A percentile compares a stretch with the other conserved stretches of the same genome.
These are phyloP conservation scores for Stichopus chloronotus DNA, from an alignment of 35 echinoderm and acorn worm species.

Conservation along the genomic window DNA sequence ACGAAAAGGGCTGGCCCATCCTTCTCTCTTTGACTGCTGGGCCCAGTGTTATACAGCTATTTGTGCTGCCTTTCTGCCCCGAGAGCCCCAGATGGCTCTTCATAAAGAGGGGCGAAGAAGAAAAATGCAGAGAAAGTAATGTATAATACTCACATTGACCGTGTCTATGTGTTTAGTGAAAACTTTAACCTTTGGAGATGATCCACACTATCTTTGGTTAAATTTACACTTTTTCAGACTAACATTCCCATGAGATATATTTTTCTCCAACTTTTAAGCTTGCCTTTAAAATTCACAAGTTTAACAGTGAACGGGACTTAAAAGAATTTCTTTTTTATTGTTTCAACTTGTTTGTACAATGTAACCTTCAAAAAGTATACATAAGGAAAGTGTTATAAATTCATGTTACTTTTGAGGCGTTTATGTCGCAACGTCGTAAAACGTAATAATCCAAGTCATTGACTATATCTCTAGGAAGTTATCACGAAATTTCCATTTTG, in stretches of 20 bases:
- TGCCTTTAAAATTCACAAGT: too few relatives aligned
- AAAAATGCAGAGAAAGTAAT: conserved; percentile 66
- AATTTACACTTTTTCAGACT: not conserved
- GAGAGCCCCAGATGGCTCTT: conserved; percentile 89
- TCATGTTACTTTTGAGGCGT: too few relatives aligned
- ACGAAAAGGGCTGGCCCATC: conserved; percentile 66
- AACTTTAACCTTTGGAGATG: not conserved
- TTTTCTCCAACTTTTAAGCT: not conserved
- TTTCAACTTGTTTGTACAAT: too few relatives aligned
- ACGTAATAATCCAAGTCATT: too few relatives aligned
- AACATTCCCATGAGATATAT: not conserved
- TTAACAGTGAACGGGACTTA: too few relatives aligned
- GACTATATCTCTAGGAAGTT: too few relatives aligned
- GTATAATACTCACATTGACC: not conserved
- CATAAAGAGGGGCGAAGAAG: conserved; percentile 54
- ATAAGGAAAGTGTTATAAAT: too few relatives aligned
- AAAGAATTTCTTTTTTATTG: too few relatives aligned
- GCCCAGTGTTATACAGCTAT: conserved; percentile 54
- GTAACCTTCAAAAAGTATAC: too few relatives aligned
- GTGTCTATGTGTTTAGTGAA: not conserved
- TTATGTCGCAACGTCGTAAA: too few relatives aligned
- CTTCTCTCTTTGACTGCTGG: conserved; percentile 67
- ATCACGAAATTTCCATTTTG: too few relatives aligned
- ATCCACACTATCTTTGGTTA: not conserved
- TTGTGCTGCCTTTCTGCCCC: conserved; percentile 74